Percentiles rank a stretch among this genome's conserved stretches.
Evolutionary conservation across 1,140 invertebrate species (phyloP).

Genomic region (Eulimnadia texana): DNA sequence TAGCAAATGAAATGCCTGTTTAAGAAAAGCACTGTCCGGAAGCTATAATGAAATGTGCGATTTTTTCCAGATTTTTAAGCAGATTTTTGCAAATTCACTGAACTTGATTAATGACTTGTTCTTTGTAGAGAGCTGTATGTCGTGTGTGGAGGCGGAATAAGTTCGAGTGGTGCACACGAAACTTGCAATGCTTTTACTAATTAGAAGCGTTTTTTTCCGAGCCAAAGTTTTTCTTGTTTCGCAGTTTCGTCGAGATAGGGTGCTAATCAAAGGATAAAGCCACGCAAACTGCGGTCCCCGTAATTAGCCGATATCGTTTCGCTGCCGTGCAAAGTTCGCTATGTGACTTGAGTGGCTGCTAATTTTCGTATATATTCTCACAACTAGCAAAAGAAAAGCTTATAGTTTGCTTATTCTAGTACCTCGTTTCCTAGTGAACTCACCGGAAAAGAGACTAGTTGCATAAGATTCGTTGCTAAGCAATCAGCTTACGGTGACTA

Average conservation of each 20-base stretch:
- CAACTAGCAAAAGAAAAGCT: background rate
- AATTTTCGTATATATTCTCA: background rate
- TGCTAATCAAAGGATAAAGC: background rate
- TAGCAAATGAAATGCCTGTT: background rate
- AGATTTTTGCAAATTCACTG: background rate
- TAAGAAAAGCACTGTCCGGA: background rate
- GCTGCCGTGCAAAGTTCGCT: background rate
- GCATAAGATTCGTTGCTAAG: no score
- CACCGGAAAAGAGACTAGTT: no score
- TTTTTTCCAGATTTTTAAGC: no score
- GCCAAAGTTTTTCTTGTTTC: background rate
- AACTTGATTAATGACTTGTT: background rate
- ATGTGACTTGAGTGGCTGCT: background rate
- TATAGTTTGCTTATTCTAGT: no score
- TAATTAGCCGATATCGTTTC: background rate
- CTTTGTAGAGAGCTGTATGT: background rate
- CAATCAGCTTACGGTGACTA: no score
- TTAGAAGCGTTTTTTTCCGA: background rate
- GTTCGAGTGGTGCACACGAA: background rate
- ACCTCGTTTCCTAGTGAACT: no score
- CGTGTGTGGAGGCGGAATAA: background rate
- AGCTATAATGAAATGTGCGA: no score
- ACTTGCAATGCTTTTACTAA: background rate
- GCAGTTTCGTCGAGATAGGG: background rate
- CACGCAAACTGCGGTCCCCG: background rate